These are phyloP conservation scores for Thumatha senex DNA, from an alignment of 2,888 invertebrate species.

Conservation along the genomic window DNA sequence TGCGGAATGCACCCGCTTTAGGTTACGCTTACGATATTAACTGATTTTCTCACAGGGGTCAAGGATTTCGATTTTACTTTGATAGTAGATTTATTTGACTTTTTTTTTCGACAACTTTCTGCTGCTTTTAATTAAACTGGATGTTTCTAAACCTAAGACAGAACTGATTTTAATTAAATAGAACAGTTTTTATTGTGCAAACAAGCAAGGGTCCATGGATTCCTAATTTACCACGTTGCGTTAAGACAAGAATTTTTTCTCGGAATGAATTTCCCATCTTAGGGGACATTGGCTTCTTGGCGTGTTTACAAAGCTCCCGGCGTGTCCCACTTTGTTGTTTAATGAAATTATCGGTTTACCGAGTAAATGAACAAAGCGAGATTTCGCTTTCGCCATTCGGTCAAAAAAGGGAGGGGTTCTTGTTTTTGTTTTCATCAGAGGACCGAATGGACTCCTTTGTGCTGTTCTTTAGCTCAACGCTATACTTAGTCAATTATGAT, in stretches of 20 bases:
- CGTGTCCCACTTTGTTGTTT: constrained; percentile 82
- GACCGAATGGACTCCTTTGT: constrained; percentile 74
- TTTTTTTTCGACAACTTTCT: constrained; percentile 8
- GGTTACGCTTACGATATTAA: constrained; percentile 76
- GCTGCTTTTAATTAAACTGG: constrained; percentile 24
- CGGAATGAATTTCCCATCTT: constrained; percentile 78
- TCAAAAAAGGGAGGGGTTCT: constrained; percentile 68
- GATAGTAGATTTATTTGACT: constrained; percentile 29
- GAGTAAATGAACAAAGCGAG: constrained; percentile 83
- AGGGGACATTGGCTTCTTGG: constrained; percentile 82
- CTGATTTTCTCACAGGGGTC: constrained; percentile 57
- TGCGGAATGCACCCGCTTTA: constrained; percentile 77
- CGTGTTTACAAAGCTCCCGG: constrained; percentile 75
- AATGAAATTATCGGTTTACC: constrained; percentile 84
- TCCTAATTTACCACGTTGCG: constrained; percentile 63
- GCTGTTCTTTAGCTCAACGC: constrained; percentile 59
- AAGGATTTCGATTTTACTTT: constrained; percentile 50
- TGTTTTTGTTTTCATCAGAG: constrained; percentile 74
- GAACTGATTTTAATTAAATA: constrained; percentile 39
- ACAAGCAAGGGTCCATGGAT: constrained; percentile 49
- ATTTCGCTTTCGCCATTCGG: constrained; percentile 74
- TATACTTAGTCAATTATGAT: constrained; percentile 82
- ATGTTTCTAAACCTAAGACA: constrained; percentile 35
- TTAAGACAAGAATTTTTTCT: constrained; percentile 73
- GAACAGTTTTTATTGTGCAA: constrained; percentile 44